Percentiles rank a stretch among this genome's conserved stretches.
Evolutionary conservation across 92 coral and sea anemone genomes (phyloP).

Genomic region (Parazoanthus atlanticus): DNA sequence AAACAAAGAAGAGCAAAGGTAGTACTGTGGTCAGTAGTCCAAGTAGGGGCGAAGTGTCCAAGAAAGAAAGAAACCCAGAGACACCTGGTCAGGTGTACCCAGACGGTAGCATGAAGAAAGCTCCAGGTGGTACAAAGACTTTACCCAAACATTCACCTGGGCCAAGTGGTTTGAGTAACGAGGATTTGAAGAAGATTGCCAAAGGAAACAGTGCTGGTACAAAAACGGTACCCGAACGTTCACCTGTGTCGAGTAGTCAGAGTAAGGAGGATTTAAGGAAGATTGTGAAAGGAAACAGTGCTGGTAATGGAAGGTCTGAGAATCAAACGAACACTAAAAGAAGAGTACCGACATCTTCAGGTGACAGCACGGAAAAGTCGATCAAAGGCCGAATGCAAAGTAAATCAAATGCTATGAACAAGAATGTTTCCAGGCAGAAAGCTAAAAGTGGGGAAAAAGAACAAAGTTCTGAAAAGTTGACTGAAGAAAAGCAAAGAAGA

Average conservation of each 20-base stretch:
- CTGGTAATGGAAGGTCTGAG: not conserved
- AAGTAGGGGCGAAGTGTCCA: not conserved
- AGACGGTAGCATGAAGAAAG: not conserved
- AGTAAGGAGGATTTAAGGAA: constrained; percentile 5
- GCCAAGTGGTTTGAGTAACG: not conserved
- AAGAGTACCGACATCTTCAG: not conserved
- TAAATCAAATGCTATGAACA: not conserved
- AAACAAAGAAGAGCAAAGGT: constrained; percentile 8
- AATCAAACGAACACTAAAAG: not conserved
- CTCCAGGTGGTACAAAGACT: not conserved
- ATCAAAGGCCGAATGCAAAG: not conserved
- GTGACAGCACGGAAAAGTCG: not conserved
- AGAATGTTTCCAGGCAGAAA: not conserved
- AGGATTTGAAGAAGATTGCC: constrained; percentile 7
- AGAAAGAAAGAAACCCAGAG: not conserved
- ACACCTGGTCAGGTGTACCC: not conserved
- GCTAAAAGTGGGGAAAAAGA: not conserved
- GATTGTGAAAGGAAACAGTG: not conserved
- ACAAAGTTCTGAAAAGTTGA: not conserved
- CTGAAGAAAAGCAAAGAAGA: constrained; percentile 15
- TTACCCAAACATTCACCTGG: constrained; percentile 9
- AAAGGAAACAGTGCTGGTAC: not conserved
- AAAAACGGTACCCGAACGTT: not conserved
- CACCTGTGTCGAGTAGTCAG: constrained; percentile 27
- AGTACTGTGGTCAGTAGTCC: constrained; percentile 3